Evolutionary conservation across 2,797 vertebrate species (phyloP), one percentile per base, ranked within the genome.

Genomic region (Spea hammondii): DNA sequence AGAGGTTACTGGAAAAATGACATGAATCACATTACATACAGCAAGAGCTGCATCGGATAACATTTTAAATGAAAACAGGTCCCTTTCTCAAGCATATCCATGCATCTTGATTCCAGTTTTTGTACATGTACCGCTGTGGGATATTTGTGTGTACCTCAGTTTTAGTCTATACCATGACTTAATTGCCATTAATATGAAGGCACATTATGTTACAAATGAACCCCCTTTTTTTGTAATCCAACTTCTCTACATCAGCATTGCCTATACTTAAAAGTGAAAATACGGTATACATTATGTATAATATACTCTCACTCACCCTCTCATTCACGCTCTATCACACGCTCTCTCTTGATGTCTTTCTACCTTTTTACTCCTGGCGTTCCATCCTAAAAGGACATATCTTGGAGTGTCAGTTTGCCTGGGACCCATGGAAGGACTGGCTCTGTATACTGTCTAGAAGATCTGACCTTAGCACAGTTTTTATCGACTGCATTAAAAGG

Each of bases 21-120:
- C 78, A 70, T 49, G 75, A 85, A 82, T 76, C 72, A 80, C 69
- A 83, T 84, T 85, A 82, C 84, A 79, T 73, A 74, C 4, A 47
- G 50, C 66, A 66, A 78, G 82, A 86, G 68, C 82, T 88, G 65
- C 77, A 77, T 84, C 80, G 78, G 83, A 78, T 69, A 86, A 60
- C 78, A 81, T 83, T 76, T 83, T 88, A 87, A 90, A 84, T 84
- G 65, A 80, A 89, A 90, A 70, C 87, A 89, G 85, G 87, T 83
- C 66, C 79, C 79, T 80, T 78, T 70, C 71, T 85, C 4, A 45
- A 32, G 57, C 57, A 10, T 13, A 70, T 13, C 6, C 67, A 64
- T 45, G 45, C 46, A 51, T 64, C 57, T 14, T 13, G 53, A 12
- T 59, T 53, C 48, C 66, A 77, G 49, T 70, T 32, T 60, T 62